These are phyloP conservation scores for Bellardia bayeri DNA, from an alignment of 2,888 invertebrate species.

Conservation along the genomic window DNA sequence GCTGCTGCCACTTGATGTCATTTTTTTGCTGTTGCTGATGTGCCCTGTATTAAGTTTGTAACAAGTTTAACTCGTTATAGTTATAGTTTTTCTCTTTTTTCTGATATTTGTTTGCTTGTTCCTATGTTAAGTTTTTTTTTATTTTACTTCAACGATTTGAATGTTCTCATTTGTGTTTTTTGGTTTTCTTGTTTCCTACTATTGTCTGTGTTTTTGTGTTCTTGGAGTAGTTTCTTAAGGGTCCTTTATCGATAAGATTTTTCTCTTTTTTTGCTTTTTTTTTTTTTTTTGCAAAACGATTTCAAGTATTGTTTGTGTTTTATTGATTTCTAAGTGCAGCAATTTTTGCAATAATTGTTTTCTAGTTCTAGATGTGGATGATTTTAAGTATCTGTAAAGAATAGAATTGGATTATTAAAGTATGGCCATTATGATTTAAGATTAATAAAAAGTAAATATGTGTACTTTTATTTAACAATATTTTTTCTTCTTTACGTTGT, in stretches of 20 bases:
- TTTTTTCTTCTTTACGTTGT: too few relatives aligned
- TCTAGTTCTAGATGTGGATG: conserved; percentile 43
- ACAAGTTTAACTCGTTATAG: background rate
- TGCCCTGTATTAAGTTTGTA: conserved; percentile 18
- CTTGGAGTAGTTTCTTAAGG: conserved; percentile 53
- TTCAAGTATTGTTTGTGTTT: conserved; percentile 56
- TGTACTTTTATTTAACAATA: too few relatives aligned
- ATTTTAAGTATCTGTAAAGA: conserved; percentile 31
- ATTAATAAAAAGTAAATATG: too few relatives aligned
- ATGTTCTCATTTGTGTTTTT: conserved; percentile 32
- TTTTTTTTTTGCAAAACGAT: conserved; percentile 19
- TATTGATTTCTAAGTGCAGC: conserved; percentile 60
- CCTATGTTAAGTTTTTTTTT: background rate
- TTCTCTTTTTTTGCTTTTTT: background rate
- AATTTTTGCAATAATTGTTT: conserved; percentile 54
- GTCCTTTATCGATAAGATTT: conserved; percentile 45
- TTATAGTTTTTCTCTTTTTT: conserved; percentile 18
- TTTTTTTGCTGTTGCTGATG: conserved; percentile 28
- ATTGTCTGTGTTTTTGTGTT: conserved; percentile 26
- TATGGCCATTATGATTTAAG: background rate
- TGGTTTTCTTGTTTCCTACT: conserved; percentile 39
- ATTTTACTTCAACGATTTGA: conserved; percentile 36
- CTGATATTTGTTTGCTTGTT: conserved; percentile 14
- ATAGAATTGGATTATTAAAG: background rate
- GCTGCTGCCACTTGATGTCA: conserved; percentile 72